A percentile compares a stretch with the other conserved stretches of the same genome.
These are phyloP conservation scores for Drosophila ohnishii DNA, from an alignment of 1,140 invertebrate species.

Conservation along the genomic window DNA sequence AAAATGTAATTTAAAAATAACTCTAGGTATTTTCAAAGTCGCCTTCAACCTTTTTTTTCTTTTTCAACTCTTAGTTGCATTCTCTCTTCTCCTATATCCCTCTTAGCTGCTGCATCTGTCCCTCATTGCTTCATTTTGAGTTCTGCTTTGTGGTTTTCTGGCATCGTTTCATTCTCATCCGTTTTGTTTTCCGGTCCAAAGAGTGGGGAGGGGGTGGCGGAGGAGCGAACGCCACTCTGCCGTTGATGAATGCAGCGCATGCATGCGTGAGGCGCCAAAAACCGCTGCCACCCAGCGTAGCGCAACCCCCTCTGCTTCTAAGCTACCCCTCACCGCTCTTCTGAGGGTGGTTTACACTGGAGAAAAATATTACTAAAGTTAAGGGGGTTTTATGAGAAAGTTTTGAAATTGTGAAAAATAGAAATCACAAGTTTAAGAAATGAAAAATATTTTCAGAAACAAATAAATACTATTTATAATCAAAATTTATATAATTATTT, in stretches of 20 bases:
- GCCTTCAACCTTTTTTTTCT: background rate
- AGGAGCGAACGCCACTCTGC: slow-evolving; percentile 28
- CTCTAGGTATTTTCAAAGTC: slow-evolving; percentile 2
- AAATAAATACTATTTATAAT: background rate
- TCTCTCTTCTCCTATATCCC: background rate
- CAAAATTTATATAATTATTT: background rate
- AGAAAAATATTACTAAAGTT: background rate
- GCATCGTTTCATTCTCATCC: slow-evolving; percentile 74
- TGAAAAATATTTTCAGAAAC: too few species aligned
- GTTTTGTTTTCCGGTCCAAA: slow-evolving; percentile 56
- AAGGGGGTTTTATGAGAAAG: background rate
- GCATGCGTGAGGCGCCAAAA: slow-evolving; percentile 69
- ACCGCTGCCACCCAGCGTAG: slow-evolving; percentile 41
- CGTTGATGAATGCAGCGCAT: slow-evolving; percentile 80
- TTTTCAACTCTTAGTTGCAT: background rate
- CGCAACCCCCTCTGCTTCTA: slow-evolving; percentile 15
- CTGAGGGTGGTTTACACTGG: background rate
- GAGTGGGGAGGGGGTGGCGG: background rate
- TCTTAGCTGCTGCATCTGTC: slow-evolving; percentile 10
- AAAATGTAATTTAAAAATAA: background rate
- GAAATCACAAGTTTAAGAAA: too few species aligned
- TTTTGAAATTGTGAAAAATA: background rate
- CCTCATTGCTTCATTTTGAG: slow-evolving; percentile 34
- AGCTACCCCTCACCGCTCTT: background rate
- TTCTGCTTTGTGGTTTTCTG: slow-evolving; percentile 57